A percentile compares a stretch with the other conserved stretches of the same genome.
phyloP scores from a whole-genome alignment of 1,140 invertebrate species.

The Diuraphis noxia region DNA sequence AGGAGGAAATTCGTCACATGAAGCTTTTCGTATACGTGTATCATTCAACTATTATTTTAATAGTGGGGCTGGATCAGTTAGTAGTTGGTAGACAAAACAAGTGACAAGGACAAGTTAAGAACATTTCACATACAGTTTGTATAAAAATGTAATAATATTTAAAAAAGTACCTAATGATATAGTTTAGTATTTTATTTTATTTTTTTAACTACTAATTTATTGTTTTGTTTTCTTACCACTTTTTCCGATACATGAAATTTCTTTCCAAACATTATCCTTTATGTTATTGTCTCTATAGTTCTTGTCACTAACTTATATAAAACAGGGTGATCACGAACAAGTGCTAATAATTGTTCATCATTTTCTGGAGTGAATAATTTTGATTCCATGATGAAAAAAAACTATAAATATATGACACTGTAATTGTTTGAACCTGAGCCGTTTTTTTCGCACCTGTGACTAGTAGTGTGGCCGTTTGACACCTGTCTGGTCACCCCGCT shows the following conservation, averaged over 20 bases:
- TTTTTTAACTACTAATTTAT: neutral
- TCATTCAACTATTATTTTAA: neutral
- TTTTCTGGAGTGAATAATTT: neutral
- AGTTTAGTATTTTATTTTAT: too few species aligned
- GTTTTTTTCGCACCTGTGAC: too few species aligned
- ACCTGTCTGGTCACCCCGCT: too few species aligned
- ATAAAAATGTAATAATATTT: too few species aligned
- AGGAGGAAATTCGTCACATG: neutral
- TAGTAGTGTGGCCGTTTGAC: too few species aligned
- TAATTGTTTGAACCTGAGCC: too few species aligned
- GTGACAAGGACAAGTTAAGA: neutral
- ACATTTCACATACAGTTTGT: too few species aligned
- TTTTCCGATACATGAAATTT: neutral
- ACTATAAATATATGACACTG: too few species aligned
- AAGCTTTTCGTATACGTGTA: neutral
- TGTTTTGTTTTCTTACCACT: neutral
- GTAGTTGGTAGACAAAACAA: slow-evolving; percentile 14
- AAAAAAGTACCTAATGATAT: too few species aligned
- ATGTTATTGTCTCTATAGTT: slow-evolving; percentile 6
- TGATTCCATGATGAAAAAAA: neutral
- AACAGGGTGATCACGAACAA: neutral
- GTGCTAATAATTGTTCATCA: neutral
- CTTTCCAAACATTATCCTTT: too few species aligned
- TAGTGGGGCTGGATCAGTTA: neutral
- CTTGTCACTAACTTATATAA: neutral